Evolutionary conservation across 2,113 vertebrate genomes (phyloP).

Genomic region (Cynocephalus volans): DNA sequence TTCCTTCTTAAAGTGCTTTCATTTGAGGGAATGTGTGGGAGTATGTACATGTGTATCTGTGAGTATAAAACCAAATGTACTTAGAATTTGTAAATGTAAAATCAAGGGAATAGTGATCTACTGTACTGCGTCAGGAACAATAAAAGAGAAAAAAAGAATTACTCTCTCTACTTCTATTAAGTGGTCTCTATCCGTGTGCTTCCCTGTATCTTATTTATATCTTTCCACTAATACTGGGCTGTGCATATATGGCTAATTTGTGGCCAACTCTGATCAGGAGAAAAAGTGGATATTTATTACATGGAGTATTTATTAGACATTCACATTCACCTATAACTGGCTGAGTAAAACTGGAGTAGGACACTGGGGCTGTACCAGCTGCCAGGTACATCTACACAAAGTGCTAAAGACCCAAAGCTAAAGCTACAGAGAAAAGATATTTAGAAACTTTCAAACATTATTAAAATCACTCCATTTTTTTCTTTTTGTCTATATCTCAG

Average conservation of each 20-base stretch:
- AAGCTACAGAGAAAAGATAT: neutral
- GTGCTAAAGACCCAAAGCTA: neutral
- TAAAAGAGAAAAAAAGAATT: neutral
- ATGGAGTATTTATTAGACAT: slow-evolving; percentile 14
- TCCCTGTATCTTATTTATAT: neutral
- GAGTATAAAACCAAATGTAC: neutral
- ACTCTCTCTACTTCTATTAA: neutral
- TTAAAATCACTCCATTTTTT: neutral
- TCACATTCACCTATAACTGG: neutral
- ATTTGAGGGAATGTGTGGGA: neutral
- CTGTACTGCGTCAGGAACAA: neutral
- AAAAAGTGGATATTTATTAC: slow-evolving; percentile 11
- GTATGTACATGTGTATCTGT: neutral
- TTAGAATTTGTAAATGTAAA: neutral
- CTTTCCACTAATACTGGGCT: neutral
- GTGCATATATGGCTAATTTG: neutral
- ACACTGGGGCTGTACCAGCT: neutral
- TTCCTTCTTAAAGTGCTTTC: neutral
- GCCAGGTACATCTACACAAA: neutral
- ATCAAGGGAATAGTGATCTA: neutral
- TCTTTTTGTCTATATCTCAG: neutral
- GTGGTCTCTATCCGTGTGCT: neutral
- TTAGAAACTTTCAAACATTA: neutral
- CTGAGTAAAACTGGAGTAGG: neutral
- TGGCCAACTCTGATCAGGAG: neutral